Conservation (phyloP, 2,797 vertebrate species). For the Fundulus diaphanus region DNA sequence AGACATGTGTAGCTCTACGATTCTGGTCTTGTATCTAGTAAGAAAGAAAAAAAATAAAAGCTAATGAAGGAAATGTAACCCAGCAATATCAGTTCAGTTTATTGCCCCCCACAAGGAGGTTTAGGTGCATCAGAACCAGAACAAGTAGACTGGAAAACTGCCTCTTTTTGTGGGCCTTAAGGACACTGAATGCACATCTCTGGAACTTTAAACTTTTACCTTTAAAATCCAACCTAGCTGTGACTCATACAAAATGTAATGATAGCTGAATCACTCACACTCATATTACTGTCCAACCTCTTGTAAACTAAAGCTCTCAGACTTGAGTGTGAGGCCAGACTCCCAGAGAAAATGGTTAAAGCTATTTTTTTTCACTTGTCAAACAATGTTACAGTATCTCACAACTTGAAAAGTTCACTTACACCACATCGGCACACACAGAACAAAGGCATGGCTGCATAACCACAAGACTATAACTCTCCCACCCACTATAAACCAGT, state of each 20-base stretch:
- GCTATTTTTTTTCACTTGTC: slow-evolving; percentile 75
- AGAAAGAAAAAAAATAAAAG: not conserved
- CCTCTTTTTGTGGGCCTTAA: no score
- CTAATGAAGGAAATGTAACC: no score
- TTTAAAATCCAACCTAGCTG: not conserved
- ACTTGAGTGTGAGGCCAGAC: slow-evolving; percentile 60
- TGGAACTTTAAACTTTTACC: not conserved
- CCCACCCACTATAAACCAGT: slow-evolving; percentile 61
- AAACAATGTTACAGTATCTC: slow-evolving; percentile 70
- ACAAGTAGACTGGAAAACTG: no score
- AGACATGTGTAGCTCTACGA: not conserved
- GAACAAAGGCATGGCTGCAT: slow-evolving; percentile 50
- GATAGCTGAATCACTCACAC: not conserved
- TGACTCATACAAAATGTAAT: not conserved
- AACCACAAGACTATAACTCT: slow-evolving; percentile 67
- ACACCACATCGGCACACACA: slow-evolving; percentile 52
- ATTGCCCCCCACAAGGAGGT: no score
- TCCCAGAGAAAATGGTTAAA: slow-evolving; percentile 72
- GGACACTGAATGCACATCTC: no score
- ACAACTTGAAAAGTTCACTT: slow-evolving; percentile 66
- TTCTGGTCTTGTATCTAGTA: not conserved
- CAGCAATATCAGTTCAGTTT: no score
- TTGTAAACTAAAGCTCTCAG: slow-evolving; percentile 46
- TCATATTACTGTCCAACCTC: not conserved
- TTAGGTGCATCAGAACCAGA: no score